Evolutionary conservation across 2,797 vertebrate genomes (phyloP).

Genomic region (Phataginus tricuspis): DNA sequence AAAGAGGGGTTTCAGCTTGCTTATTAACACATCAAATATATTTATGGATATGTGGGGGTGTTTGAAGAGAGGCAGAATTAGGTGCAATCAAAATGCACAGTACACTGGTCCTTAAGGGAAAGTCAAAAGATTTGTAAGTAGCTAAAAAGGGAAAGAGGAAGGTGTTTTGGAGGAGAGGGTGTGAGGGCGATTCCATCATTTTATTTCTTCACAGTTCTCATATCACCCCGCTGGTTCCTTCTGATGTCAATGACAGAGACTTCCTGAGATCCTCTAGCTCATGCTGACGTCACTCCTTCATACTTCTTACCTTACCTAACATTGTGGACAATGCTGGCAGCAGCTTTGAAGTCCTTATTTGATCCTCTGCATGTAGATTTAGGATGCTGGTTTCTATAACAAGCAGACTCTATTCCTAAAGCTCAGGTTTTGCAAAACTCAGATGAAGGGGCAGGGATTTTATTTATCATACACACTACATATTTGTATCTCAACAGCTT

Average conservation of each 20-base stretch:
- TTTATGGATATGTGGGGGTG: not conserved
- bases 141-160: conserved; percentile 26
- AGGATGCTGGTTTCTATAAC: not conserved
- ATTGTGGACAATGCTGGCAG: not conserved
- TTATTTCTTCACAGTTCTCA: not conserved
- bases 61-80: conserved; percentile 51
- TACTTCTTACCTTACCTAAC: not conserved
- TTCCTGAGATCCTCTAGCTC: not conserved
- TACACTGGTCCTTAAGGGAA: not conserved
- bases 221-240: not conserved
- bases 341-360: not conserved
- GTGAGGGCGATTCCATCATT: not conserved
- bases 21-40: conserved; percentile 2
- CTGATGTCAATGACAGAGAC: not conserved
- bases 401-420: not conserved
- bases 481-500: not conserved
- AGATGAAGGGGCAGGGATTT: not conserved
- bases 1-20: conserved; percentile 24
- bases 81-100: not conserved
- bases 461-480: not conserved
- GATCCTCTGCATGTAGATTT: not conserved
- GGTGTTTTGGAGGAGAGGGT: not conserved
- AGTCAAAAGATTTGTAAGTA: not conserved
- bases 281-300: not conserved
- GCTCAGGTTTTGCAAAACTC: conserved; percentile 16